Base-by-base conservation (phyloP, 2,888 invertebrate species). In the Polydrusus cervinus region DNA sequence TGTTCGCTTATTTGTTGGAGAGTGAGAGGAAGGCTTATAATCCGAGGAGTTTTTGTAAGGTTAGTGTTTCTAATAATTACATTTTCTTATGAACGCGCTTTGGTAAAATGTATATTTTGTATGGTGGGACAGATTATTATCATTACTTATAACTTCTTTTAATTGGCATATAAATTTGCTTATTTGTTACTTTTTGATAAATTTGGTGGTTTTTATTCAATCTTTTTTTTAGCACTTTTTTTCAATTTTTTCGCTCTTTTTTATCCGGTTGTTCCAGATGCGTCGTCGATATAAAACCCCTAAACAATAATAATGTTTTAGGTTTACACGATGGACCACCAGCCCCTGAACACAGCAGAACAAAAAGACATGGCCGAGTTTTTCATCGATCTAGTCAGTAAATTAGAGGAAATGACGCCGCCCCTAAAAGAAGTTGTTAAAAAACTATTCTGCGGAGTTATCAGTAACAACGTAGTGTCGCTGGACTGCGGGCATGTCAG, bases 331-430 rank as follows among this genome's bases (percentile, higher is more conserved):
- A 98, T 98, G 98, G 97, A 98, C 86, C 97, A 97, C 85, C 97
- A 97, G 85, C 97, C 97, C 0, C 87, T 98, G 8, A 98, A 98
- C 86, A 97, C 97, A 0, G 97, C 97, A 0, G 98, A 98, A 84
- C 98, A 98, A 87, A 98, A 98, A 85, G 98, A 98, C 84, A 98
- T 98, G 98, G 97, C 97, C 0, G 98, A 98, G 87, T 98, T 98
- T 88, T 98, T 98, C 86, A 98, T 97, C 69, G 97, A 98, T 88
- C 91, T 98, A 60, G 97, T 98, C 38, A 97, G 97, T 20, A 98
- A 98, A 86, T 88, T 98, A 13, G 98, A 98, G 86, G 98, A 98
- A 87, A 97, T 97, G 96, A 96, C 97, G 1, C 94, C 95, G 0
- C 94, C 96, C 78, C 86, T 97, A 47, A 97, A 97, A 87, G 93